Evolutionary conservation across 2,113 vertebrate species (phyloP).

Genomic region (Parus major): DNA sequence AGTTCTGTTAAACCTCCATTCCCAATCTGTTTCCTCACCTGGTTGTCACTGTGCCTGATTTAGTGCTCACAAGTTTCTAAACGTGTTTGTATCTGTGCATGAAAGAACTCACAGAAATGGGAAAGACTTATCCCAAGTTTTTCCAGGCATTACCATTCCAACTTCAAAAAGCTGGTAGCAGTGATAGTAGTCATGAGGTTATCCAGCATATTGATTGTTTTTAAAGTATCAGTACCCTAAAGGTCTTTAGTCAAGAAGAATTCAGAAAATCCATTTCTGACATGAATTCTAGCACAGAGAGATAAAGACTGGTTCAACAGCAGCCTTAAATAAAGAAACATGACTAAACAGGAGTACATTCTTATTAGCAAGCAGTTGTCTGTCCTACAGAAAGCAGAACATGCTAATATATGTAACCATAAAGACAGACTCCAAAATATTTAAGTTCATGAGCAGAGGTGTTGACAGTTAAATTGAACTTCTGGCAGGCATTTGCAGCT

Average conservation of each 20-base stretch:
- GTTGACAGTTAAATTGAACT: slow-evolving; percentile 77
- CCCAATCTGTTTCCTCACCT: background rate
- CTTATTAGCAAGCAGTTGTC: slow-evolving; percentile 48
- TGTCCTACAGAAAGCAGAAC: slow-evolving; percentile 64
- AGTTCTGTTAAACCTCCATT: background rate
- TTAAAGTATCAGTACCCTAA: background rate
- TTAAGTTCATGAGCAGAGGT: slow-evolving; percentile 61
- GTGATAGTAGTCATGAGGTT: background rate
- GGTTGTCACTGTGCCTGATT: background rate
- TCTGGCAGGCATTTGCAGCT: slow-evolving; percentile 61
- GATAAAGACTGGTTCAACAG: background rate
- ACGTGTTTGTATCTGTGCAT: rapidly evolving
- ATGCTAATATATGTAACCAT: slow-evolving; percentile 52
- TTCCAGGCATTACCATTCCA: background rate
- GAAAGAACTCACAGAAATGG: background rate
- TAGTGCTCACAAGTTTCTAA: background rate
- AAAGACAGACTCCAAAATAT: slow-evolving; percentile 61
- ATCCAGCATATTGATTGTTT: background rate
- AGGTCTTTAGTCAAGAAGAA: background rate
- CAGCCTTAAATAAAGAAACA: slow-evolving; percentile 44
- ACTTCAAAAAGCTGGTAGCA: background rate
- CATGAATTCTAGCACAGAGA: background rate
- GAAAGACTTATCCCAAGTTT: background rate
- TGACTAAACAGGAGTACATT: slow-evolving; percentile 66
- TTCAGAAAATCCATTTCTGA: slow-evolving; percentile 13